These are phyloP conservation scores for Hypsopygia costalis DNA, from an alignment of 2,888 invertebrate species.

Conservation along the genomic window DNA sequence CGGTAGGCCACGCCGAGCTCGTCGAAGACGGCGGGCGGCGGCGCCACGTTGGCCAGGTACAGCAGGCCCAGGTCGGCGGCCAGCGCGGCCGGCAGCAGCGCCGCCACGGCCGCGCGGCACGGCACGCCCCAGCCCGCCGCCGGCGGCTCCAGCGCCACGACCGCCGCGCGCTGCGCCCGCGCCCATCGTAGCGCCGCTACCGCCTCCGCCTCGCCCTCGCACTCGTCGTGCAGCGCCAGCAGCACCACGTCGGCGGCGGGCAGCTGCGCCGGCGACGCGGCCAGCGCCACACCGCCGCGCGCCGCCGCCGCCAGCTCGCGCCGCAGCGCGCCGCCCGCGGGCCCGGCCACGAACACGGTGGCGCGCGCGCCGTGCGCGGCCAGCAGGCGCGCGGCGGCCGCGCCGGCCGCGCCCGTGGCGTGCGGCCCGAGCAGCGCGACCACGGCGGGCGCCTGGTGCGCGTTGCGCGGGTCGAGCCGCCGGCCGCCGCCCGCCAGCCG, in stretches of 20 bases:
- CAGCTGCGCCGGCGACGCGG: conserved; percentile 24
- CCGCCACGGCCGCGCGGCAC: conserved; percentile 37
- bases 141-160: conserved; percentile 76
- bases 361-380: conserved; percentile 90
- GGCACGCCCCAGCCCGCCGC: conserved; percentile 78
- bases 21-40: conserved; percentile 85
- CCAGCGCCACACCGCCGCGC: conserved; percentile 1
- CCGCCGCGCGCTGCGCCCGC: conserved; percentile 30
- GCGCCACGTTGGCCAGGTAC: conserved; percentile 91
- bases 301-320: conserved; percentile 84
- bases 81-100: conserved; percentile 36
- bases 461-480: conserved; percentile 90
- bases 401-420: conserved; percentile 77
- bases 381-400: conserved; percentile 89
- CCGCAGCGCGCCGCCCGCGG: conserved; percentile 55
- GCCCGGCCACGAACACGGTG: conserved; percentile 43
- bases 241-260: conserved; percentile 46
- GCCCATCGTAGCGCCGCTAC: conserved; percentile 72
- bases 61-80: conserved; percentile 70
- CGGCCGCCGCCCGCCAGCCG: conserved; percentile 90
- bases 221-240: conserved; percentile 47
- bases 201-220: conserved; percentile 38
- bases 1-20: conserved; percentile 88
- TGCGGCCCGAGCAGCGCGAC: conserved; percentile 87
- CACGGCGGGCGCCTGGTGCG: conserved; percentile 92